These are phyloP conservation scores for Eristalis pertinax DNA, from an alignment of 2,888 invertebrate species.

Conservation along the genomic window DNA sequence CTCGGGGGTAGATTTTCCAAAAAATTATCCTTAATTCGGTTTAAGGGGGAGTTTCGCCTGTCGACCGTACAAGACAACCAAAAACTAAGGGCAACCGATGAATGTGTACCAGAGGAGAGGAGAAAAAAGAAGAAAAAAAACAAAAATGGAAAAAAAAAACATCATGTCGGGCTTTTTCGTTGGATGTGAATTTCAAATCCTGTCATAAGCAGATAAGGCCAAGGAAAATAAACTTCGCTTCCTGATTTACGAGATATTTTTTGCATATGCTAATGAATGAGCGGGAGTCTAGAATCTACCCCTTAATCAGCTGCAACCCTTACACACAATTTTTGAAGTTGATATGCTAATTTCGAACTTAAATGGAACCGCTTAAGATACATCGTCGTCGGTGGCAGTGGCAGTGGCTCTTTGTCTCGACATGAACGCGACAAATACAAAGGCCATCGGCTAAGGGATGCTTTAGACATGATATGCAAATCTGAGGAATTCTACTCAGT, in stretches of 20 bases:
- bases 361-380: constrained; percentile 45
- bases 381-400: constrained; percentile 3
- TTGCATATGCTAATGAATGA: constrained; percentile 70
- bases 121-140: not conserved
- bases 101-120: constrained; percentile 15
- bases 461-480: constrained; percentile 59
- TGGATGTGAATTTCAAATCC: constrained; percentile 68
- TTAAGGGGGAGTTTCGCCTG: not conserved
- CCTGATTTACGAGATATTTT: constrained; percentile 71
- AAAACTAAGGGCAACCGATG: constrained; percentile 20
- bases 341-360: constrained; percentile 66
- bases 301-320: constrained; percentile 63
- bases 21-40: constrained; percentile 1
- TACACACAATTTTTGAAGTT: constrained; percentile 64
- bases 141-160: constrained; percentile 11
- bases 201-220: constrained; percentile 72
- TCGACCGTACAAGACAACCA: not conserved
- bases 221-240: constrained; percentile 68
- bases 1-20: constrained; percentile 31
- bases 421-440: constrained; percentile 16
- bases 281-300: constrained; percentile 34
- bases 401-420: constrained; percentile 36
- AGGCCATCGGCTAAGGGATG: constrained; percentile 40
- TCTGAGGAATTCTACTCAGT: constrained; percentile 29
- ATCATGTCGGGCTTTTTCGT: constrained; percentile 43